Percentiles rank a stretch among this genome's conserved stretches.
These are phyloP conservation scores for Proisotoma minuta DNA, from an alignment of 2,888 invertebrate species.

Conservation along the genomic window DNA sequence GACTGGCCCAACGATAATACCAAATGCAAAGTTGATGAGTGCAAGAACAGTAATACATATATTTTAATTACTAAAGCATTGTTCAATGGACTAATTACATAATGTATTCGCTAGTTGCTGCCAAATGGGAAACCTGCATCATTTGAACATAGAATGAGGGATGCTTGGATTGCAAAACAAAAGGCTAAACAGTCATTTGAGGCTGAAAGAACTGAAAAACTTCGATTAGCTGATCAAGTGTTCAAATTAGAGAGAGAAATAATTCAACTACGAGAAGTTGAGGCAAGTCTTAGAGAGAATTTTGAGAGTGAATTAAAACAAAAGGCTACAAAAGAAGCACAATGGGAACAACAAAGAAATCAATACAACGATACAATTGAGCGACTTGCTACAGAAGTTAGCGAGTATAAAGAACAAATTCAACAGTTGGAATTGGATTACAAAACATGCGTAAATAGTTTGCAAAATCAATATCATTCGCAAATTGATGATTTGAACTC, in stretches of 20 bases:
- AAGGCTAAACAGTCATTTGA: neutral
- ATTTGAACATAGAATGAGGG: neutral
- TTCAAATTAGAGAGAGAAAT: conserved; percentile 6
- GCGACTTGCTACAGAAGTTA: neutral
- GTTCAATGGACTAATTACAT: too few species aligned
- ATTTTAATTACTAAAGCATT: too few species aligned
- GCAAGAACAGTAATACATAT: too few species aligned
- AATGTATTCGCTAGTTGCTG: too few species aligned
- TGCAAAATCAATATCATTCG: too few species aligned
- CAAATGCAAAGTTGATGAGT: neutral
- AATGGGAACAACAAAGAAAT: neutral
- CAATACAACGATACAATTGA: neutral
- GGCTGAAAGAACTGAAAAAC: neutral
- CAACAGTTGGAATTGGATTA: neutral
- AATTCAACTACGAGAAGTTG: neutral
- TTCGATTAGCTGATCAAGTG: neutral
- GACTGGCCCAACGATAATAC: neutral
- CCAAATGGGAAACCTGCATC: neutral
- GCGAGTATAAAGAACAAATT: neutral
- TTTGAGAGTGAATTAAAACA: neutral
- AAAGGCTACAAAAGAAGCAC: conserved; percentile 3
- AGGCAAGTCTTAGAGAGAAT: neutral
- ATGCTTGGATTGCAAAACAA: neutral
- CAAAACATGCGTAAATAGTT: neutral
- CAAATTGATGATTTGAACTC: too few species aligned